Evolutionary conservation across 2,113 vertebrate species (phyloP), one percentile per base, ranked within the genome.

Genomic region (Austrofundulus limnaeus): DNA sequence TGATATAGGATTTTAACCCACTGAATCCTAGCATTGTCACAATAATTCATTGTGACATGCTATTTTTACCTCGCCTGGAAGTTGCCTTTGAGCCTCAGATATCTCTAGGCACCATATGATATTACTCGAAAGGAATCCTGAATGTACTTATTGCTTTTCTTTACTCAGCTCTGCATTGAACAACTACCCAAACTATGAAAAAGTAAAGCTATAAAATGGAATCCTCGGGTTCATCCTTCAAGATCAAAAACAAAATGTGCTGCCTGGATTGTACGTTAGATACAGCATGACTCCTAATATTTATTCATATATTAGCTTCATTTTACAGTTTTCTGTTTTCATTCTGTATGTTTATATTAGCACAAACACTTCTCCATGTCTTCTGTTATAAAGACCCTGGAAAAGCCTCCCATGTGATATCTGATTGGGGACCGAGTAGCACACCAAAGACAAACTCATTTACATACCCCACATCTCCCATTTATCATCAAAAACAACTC

Each of bases 401-500:
- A 70, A 69, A 72, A 69, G 72, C 52, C 16, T 79, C 75, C 74
- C 75, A 69, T 74, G 81, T 75, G 76, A 81, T 77, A 81, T 77
- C 72, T 50, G 49, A 70, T 72, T 78, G 25, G 75, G 76, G 86
- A 81, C 68, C 63, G 24, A 63, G 76, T 60, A 52, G 49, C 75
- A 53, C 70, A 70, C 61, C 65, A 76, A 80, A 82, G 69, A 83
- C 64, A 72, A 61, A 73, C 38, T 79, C 16, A 88, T 91, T 87
- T 87, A 70, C 88, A 89, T 91, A 85, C 83, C 84, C 79, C 81
- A 82, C 66, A 79, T 84, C 61, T 85, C 66, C 63, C 85, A 90
- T 91, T 88, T 87, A 89, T 89, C 87, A 84, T 87, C 75, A 84
- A 75, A 81, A 84, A 87, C 78, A 78, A 84, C 70, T 80, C 77